A percentile compares a stretch with the other conserved stretches of the same genome.
These are phyloP conservation scores for Scaptomyza parva DNA, from an alignment of 2,888 invertebrate species.

Conservation along the genomic window DNA sequence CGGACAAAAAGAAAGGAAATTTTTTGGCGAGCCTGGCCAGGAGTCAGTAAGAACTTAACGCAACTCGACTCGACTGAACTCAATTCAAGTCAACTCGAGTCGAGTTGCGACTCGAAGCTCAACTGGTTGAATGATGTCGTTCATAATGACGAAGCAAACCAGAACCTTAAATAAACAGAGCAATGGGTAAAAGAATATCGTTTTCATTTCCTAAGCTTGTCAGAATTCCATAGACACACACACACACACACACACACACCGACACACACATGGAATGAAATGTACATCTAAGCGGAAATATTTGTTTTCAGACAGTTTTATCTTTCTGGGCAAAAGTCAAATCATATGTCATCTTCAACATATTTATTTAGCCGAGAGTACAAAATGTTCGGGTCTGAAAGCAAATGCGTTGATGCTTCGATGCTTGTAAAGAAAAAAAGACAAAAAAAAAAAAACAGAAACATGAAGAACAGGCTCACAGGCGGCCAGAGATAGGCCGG, in stretches of 20 bases:
- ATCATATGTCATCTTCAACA: constrained; percentile 79
- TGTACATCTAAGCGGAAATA: constrained; percentile 64
- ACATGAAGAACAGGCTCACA: background rate
- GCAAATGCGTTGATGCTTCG: background rate
- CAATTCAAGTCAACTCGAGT: background rate
- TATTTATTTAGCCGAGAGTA: constrained; percentile 68
- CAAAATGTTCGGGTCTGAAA: background rate
- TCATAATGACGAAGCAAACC: constrained; percentile 72
- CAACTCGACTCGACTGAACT: constrained; percentile 3
- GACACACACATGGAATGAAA: background rate
- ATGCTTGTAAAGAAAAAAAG: background rate
- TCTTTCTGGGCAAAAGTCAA: constrained; percentile 68
- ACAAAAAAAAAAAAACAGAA: background rate
- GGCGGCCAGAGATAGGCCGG: background rate
- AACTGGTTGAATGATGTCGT: constrained; percentile 80
- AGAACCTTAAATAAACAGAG: constrained; percentile 72
- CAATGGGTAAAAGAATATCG: constrained; percentile 41
- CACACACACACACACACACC: background rate
- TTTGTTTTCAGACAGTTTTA: constrained; percentile 78
- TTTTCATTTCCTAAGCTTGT: constrained; percentile 23
- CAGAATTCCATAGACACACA: constrained; percentile 10
- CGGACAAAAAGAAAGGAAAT: constrained; percentile 44
- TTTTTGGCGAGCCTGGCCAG: constrained; percentile 32
- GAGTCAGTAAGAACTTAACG: constrained; percentile 4
- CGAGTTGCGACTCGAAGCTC: constrained; percentile 29